These are phyloP conservation scores for Automeris io DNA, from an alignment of 2,888 invertebrate species.

Conservation along the genomic window DNA sequence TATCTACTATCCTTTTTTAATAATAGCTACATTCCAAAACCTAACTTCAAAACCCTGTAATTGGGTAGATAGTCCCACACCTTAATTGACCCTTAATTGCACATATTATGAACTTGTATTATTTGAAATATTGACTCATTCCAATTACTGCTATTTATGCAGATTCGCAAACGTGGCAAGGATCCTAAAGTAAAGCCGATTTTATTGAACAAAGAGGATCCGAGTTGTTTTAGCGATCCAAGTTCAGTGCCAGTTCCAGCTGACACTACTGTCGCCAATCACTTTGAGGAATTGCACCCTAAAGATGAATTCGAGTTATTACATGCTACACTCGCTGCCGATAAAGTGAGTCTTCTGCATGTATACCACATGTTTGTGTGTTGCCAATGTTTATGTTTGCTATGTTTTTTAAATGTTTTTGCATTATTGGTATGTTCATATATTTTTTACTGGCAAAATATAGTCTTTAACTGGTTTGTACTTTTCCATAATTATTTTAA, in stretches of 20 bases:
- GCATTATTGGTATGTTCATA: background rate
- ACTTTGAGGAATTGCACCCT: slow-evolving; percentile 87
- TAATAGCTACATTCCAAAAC: no score
- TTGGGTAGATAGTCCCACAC: no score
- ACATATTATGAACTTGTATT: no score
- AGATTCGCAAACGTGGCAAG: slow-evolving; percentile 82
- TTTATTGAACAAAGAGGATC: slow-evolving; percentile 84
- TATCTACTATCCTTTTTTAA: no score
- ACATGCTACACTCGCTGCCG: slow-evolving; percentile 53
- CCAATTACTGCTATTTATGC: slow-evolving; percentile 27
- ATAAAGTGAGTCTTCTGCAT: slow-evolving; percentile 61
- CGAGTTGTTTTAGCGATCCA: slow-evolving; percentile 74
- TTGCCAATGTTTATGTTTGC: background rate
- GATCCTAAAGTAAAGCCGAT: slow-evolving; percentile 85
- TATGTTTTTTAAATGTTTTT: background rate
- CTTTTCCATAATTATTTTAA: no score
- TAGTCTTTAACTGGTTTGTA: no score
- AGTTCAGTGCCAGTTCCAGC: slow-evolving; percentile 59
- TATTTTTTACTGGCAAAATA: no score
- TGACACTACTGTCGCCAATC: slow-evolving; percentile 71
- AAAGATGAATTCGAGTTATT: slow-evolving; percentile 84
- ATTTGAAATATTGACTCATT: background rate
- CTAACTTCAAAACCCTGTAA: no score
- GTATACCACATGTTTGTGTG: slow-evolving; percentile 1
- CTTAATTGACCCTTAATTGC: no score